Evolutionary conservation across 2,888 invertebrate genomes (phyloP).

Genomic region (Margaritifera margaritifera): DNA sequence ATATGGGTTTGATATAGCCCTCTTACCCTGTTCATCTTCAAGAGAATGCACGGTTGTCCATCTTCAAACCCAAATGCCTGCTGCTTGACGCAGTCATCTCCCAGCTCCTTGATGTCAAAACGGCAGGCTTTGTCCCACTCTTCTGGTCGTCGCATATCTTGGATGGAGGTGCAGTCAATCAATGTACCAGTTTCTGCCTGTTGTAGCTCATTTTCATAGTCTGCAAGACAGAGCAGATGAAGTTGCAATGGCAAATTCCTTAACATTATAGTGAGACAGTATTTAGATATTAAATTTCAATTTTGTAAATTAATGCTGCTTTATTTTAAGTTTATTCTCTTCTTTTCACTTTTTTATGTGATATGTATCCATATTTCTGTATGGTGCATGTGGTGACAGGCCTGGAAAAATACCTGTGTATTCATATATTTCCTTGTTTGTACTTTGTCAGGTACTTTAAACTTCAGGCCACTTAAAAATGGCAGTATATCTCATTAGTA

Average conservation of each 20-base stretch:
- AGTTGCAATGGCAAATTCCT: background rate
- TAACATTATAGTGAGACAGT: no score
- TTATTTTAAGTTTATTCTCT: background rate
- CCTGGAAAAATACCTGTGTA: no score
- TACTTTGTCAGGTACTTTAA: no score
- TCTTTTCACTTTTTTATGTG: background rate
- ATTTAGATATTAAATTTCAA: no score
- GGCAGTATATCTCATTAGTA: no score
- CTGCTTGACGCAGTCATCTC: slow-evolving; percentile 79
- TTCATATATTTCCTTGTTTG: no score
- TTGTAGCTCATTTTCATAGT: slow-evolving; percentile 69
- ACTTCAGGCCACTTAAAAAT: no score
- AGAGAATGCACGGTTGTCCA: slow-evolving; percentile 92
- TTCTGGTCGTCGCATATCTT: slow-evolving; percentile 75
- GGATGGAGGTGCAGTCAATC: slow-evolving; percentile 78
- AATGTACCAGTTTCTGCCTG: slow-evolving; percentile 74
- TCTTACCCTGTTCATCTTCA: slow-evolving; percentile 94
- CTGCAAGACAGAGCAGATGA: slow-evolving; percentile 39
- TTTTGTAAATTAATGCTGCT: background rate
- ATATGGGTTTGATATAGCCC: no score
- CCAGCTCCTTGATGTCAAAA: slow-evolving; percentile 82
- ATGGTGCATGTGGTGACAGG: no score
- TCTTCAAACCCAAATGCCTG: slow-evolving; percentile 89
- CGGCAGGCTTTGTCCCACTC: slow-evolving; percentile 81
- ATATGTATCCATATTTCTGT: background rate